Percentiles rank a stretch among this genome's conserved stretches.
Evolutionary conservation across 2,888 invertebrate genomes (phyloP).

Genomic region (Mermis nigrescens): DNA sequence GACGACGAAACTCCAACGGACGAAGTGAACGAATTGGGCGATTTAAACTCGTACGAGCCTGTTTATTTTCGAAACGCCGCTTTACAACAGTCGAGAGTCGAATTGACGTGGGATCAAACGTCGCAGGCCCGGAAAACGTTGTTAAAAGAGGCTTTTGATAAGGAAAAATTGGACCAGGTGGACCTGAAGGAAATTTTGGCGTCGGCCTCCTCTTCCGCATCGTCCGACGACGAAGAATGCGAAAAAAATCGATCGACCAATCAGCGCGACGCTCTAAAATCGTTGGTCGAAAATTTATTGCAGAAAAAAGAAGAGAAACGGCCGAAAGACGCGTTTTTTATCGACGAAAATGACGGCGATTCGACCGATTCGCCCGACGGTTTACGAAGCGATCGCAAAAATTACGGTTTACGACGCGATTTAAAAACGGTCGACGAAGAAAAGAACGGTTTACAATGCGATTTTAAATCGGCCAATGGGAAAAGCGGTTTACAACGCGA

Average conservation of each 20-base stretch:
- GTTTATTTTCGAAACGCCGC: conserved; percentile 42
- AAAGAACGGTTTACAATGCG: no score
- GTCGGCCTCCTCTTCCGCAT: background rate
- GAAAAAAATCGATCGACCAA: background rate
- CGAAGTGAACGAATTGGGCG: conserved; percentile 2
- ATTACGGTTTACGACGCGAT: no score
- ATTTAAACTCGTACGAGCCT: conserved; percentile 32
- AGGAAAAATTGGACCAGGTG: background rate
- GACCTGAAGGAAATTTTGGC: background rate
- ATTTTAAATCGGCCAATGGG: no score
- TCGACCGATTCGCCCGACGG: no score
- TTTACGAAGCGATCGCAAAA: no score
- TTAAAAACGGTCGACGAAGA: no score
- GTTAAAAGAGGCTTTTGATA: background rate
- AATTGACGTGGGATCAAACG: conserved; percentile 70
- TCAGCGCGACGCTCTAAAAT: background rate
- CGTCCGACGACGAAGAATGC: background rate
- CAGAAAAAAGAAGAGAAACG: background rate
- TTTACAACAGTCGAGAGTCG: conserved; percentile 66
- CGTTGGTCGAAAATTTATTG: background rate
- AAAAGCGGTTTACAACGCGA: no score
- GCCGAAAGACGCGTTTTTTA: no score
- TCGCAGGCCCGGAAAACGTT: background rate
- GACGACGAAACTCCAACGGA: conserved; percentile 42
- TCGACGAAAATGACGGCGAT: no score